Conservation (phyloP, 2,113 vertebrate genomes). For the Lota lota region DNA sequence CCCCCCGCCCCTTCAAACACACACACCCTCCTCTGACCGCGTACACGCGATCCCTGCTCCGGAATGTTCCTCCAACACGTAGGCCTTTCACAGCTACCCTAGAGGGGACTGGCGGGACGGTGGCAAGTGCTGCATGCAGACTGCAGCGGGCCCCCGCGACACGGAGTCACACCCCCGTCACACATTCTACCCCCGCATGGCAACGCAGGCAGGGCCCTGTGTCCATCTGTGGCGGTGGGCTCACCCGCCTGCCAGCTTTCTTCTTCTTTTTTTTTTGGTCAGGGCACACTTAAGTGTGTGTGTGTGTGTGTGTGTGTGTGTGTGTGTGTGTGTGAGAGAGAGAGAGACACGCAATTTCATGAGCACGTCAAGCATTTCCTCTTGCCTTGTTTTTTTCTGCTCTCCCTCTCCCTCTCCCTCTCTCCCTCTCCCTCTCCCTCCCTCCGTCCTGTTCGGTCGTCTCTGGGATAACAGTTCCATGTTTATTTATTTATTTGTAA, state of each 20-base stretch:
- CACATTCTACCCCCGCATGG: conserved; percentile 70
- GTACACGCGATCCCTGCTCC: conserved; percentile 68
- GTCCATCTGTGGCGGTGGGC: conserved; percentile 47
- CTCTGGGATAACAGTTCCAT: neutral
- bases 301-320: conserved; percentile 37
- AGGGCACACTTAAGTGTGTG: conserved; percentile 12
- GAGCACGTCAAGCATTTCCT: conserved; percentile 12
- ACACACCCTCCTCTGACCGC: no score
- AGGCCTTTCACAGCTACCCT: conserved; percentile 66
- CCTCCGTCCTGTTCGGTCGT: conserved; percentile 77
- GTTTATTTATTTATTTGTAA: no score
- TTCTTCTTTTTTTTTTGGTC: conserved; percentile 21
- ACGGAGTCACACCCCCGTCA: conserved; percentile 63
- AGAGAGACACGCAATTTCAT: neutral
- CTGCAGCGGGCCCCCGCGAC: conserved; percentile 62
- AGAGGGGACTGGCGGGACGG: conserved; percentile 66
- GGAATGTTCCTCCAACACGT: conserved; percentile 73
- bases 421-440: conserved; percentile 40
- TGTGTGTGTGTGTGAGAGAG: neutral
- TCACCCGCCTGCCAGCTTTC: no score
- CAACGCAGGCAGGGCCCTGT: conserved; percentile 54
- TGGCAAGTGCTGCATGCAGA: conserved; percentile 73
- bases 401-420: conserved; percentile 6
- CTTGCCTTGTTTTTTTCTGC: neutral
- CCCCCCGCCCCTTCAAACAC: conserved; percentile 45